Evolutionary conservation across 2,797 vertebrate genomes (phyloP).

Genomic region (Percopsis omiscomaycus): DNA sequence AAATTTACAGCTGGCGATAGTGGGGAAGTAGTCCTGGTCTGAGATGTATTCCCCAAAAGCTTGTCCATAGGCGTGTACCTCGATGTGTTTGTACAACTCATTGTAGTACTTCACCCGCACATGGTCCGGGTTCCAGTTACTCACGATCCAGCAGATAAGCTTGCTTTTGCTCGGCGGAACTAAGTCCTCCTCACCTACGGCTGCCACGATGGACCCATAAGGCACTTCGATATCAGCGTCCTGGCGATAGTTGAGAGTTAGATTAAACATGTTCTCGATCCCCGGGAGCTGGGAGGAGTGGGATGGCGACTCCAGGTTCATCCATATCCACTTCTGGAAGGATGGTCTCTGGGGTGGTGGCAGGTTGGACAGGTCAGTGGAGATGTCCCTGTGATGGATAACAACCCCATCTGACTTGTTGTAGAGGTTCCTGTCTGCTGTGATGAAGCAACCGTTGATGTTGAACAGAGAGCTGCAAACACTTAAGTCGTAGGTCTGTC

Average conservation of each 20-base stretch:
- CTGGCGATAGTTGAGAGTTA: constrained; percentile 95
- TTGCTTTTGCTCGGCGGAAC: constrained; percentile 92
- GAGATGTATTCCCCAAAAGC: constrained; percentile 93
- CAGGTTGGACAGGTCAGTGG: constrained; percentile 91
- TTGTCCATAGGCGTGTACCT: constrained; percentile 93
- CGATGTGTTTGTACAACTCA: constrained; percentile 93
- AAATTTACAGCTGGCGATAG: constrained; percentile 94
- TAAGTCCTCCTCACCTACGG: constrained; percentile 85
- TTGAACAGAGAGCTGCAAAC: constrained; percentile 91
- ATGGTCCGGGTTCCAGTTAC: constrained; percentile 97
- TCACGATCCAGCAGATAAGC: constrained; percentile 96
- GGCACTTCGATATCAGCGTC: constrained; percentile 97
- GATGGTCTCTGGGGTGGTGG: constrained; percentile 87
- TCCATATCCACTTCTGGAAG: constrained; percentile 99
- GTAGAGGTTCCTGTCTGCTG: constrained; percentile 90
- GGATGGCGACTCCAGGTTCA: constrained; percentile 96
- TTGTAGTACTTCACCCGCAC: constrained; percentile 97
- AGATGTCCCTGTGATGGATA: constrained; percentile 94
- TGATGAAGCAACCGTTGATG: constrained; percentile 92
- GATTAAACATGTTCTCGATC: constrained; percentile 93
- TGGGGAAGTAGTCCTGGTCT: constrained; percentile 92
- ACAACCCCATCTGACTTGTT: constrained; percentile 93
- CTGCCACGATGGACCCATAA: constrained; percentile 89
- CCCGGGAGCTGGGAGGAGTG: constrained; percentile 91
- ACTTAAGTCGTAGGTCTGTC: constrained; percentile 89